Evolutionary conservation across 2,113 vertebrate species (phyloP).

Genomic region (Laticauda colubrina): DNA sequence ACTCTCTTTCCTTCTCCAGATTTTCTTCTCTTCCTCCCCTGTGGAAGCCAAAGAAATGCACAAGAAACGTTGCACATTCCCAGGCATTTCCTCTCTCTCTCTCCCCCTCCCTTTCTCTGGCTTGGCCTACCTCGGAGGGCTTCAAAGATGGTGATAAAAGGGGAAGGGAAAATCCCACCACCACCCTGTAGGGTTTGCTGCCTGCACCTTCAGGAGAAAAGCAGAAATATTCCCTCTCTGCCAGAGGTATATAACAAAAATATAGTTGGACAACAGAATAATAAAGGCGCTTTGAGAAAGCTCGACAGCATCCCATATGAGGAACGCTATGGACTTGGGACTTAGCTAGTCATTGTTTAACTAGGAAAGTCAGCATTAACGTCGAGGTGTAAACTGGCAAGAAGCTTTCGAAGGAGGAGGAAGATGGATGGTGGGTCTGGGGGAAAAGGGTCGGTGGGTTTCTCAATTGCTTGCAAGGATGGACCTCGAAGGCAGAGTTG

Average conservation of each 20-base stretch:
- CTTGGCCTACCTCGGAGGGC: not conserved
- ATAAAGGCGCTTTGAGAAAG: not conserved
- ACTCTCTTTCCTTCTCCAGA: not conserved
- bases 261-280: not conserved
- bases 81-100: not conserved
- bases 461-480: not conserved
- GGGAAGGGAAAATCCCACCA: not conserved
- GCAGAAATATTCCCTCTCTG: not conserved
- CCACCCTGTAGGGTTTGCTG: not conserved
- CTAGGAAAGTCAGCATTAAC: not conserved
- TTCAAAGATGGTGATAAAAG: not conserved
- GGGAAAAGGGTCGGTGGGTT: not conserved
- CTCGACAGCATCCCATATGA: rapidly evolving
- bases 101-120: not conserved
- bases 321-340: not conserved
- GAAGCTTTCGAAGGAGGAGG: not conserved
- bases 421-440: not conserved
- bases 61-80: not conserved
- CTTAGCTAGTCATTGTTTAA: conserved; percentile 7
- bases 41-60: not conserved
- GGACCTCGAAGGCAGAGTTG: too few relatives aligned
- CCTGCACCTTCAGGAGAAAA: not conserved
- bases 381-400: not conserved
- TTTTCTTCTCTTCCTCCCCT: not conserved
- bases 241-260: not conserved